Conservation (phyloP, 2,797 vertebrate species). For the Macropodus opercularis region DNA sequence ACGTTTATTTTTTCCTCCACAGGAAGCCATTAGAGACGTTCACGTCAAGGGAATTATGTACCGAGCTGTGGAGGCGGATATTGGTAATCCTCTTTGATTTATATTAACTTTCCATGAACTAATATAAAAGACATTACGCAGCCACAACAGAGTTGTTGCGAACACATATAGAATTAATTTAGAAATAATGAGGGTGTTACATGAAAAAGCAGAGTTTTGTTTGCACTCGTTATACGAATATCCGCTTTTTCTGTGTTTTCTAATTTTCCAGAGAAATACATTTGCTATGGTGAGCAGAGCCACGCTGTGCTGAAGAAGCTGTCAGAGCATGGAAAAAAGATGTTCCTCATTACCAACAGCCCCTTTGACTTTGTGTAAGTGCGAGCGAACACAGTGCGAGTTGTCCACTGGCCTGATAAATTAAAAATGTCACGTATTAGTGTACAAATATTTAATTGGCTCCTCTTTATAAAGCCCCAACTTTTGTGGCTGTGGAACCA, state of each 20-base stretch:
- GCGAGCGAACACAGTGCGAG: constrained; percentile 21
- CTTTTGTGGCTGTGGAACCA: constrained; percentile 27
- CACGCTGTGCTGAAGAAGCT: constrained; percentile 94
- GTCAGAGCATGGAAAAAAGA: constrained; percentile 93
- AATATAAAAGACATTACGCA: constrained; percentile 2
- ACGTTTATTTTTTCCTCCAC: constrained; percentile 55
- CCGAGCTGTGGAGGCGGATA: constrained; percentile 94
- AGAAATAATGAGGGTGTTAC: constrained; percentile 25
- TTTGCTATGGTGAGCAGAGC: constrained; percentile 95
- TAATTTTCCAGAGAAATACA: constrained; percentile 87
- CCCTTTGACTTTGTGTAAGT: constrained; percentile 99
- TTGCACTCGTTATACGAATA: constrained; percentile 9
- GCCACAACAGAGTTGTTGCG: constrained; percentile 11
- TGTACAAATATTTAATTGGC: constrained; percentile 27
- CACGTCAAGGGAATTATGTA: constrained; percentile 98
- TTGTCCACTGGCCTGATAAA: constrained; percentile 30
- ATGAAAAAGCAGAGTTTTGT: constrained; percentile 12
- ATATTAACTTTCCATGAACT: constrained; percentile 3
- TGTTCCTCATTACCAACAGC: constrained; percentile 99
- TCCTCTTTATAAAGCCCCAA: constrained; percentile 9
- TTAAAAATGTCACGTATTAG: constrained; percentile 20
- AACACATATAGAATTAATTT: constrained; percentile 17
- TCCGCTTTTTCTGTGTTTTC: constrained; percentile 5
- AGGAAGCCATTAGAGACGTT: constrained; percentile 97
- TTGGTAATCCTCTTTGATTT: constrained; percentile 82